Evolutionary conservation across 2,113 vertebrate genomes (phyloP).

Genomic region (Charadrius vociferus): DNA sequence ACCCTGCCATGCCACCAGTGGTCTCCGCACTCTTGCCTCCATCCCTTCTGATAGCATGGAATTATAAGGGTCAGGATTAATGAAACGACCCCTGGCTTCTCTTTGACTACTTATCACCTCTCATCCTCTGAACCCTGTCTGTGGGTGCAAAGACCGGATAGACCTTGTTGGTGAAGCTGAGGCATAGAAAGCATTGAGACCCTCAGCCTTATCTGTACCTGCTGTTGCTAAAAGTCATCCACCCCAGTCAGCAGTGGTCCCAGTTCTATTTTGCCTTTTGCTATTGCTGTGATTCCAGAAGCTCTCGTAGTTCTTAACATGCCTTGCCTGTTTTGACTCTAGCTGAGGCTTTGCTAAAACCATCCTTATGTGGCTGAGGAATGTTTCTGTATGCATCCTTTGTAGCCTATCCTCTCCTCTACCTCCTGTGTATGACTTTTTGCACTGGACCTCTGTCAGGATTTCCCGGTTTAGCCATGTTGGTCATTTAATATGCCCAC

Average conservation of each 20-base stretch:
- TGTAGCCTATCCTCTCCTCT: background rate
- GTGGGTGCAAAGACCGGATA: background rate
- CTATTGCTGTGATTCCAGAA: background rate
- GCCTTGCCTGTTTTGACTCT: background rate
- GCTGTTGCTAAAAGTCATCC: background rate
- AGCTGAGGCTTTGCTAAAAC: background rate
- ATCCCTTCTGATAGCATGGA: background rate
- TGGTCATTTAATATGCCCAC: background rate
- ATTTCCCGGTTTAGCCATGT: background rate
- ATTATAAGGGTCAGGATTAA: background rate
- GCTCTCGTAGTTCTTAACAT: background rate
- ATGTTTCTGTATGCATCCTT: accelerated
- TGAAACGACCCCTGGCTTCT: background rate
- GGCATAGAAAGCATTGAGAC: background rate
- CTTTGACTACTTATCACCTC: background rate
- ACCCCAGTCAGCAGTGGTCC: accelerated
- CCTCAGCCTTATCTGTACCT: background rate
- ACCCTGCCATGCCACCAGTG: background rate
- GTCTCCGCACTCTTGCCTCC: background rate
- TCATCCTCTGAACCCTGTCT: background rate
- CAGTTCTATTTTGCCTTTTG: background rate
- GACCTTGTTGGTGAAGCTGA: background rate
- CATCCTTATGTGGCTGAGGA: background rate
- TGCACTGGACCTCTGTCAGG: background rate
- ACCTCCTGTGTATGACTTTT: background rate